Conservation (phyloP, 2,113 vertebrate species). For the Sclerurus mexicanus region DNA sequence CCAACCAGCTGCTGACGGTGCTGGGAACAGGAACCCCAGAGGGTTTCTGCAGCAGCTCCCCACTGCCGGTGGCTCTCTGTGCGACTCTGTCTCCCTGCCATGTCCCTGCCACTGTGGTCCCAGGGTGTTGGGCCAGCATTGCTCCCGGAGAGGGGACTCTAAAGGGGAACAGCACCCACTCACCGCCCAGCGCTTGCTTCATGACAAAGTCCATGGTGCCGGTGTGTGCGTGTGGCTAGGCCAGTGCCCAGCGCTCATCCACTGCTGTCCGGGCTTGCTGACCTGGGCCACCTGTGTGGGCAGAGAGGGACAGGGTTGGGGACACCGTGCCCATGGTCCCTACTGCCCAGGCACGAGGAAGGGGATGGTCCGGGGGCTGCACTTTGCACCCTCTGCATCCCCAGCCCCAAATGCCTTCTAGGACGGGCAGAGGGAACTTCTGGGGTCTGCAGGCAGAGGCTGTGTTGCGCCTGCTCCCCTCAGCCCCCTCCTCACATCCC, state of each 20-base stretch:
- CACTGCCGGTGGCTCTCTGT: fast-evolving
- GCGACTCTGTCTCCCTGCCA: fast-evolving
- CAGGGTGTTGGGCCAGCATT: not conserved
- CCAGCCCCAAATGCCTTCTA: not conserved
- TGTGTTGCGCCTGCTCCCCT: not conserved
- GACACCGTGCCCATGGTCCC: fast-evolving
- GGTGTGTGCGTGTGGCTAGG: not conserved
- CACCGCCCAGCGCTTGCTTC: slow-evolving; percentile 65
- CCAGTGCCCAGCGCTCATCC: slow-evolving; percentile 43
- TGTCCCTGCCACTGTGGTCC: not conserved
- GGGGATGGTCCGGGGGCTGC: fast-evolving
- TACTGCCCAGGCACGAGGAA: not conserved
- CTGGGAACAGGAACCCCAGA: not conserved
- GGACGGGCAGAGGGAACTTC: not conserved
- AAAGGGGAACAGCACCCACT: not conserved
- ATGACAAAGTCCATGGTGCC: slow-evolving; percentile 66
- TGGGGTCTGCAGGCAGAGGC: not conserved
- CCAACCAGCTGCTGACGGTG: not conserved
- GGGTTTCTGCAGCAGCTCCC: not conserved
- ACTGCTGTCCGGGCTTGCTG: not conserved
- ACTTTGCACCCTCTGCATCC: not conserved
- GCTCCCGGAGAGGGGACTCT: fast-evolving
- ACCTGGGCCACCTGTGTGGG: slow-evolving; percentile 35
- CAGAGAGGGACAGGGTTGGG: not conserved
- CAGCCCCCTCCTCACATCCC: not conserved